Conservation (phyloP, 2,888 invertebrate species). For the Cotesia congregata region DNA sequence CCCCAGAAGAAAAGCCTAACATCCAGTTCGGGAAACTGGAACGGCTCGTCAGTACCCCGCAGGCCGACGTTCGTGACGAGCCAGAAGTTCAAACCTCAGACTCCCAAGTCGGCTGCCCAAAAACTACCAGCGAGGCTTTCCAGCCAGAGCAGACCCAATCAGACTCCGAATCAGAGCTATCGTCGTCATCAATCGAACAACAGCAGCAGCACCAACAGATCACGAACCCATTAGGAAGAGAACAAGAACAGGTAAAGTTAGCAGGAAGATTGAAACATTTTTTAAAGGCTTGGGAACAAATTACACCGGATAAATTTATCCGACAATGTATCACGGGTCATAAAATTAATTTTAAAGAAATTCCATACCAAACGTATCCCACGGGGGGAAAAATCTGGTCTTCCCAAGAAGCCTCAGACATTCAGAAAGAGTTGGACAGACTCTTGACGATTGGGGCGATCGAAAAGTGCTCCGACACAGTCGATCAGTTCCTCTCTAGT, state of each 20-base stretch:
- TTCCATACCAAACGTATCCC: background rate
- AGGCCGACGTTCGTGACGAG: constrained; percentile 27
- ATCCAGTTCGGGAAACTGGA: constrained; percentile 30
- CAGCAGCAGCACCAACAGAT: constrained; percentile 18
- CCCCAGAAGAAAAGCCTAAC: constrained; percentile 20
- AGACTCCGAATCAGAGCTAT: constrained; percentile 8
- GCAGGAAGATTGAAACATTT: constrained; percentile 32
- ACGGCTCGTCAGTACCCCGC: constrained; percentile 34
- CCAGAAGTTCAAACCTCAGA: constrained; percentile 26
- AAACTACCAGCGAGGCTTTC: constrained; percentile 24
- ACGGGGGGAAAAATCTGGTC: no score
- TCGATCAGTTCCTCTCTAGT: background rate
- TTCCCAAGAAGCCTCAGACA: no score
- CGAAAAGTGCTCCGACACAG: background rate
- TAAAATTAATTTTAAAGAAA: background rate
- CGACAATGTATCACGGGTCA: constrained; percentile 15
- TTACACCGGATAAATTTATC: constrained; percentile 35
- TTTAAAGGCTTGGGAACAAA: constrained; percentile 28
- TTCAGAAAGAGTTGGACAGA: constrained; percentile 1
- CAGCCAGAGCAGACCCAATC: constrained; percentile 18
- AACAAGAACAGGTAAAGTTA: constrained; percentile 23
- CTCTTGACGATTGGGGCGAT: constrained; percentile 14
- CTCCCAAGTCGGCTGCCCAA: constrained; percentile 15
- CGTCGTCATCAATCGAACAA: constrained; percentile 16
- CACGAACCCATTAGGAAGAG: background rate